Evolutionary conservation across 2,888 invertebrate genomes (phyloP), one percentile per base, ranked within the genome.

Genomic region (Byasa hedistus): DNA sequence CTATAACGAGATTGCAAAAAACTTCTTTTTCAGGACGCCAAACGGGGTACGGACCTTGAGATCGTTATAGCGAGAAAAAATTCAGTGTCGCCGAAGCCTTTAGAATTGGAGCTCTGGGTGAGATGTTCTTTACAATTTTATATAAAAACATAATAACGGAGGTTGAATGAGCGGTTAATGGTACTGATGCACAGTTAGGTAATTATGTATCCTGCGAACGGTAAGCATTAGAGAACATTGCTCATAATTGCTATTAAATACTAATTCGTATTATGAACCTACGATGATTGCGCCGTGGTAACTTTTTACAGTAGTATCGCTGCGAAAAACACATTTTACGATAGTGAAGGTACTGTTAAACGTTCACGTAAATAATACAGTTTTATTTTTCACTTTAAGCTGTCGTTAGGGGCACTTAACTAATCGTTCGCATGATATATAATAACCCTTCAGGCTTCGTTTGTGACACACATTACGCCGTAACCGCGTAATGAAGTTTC

Each of bases 31-130:
- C 86, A 96, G 96, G 94, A 96, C 80, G 94, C 95, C 48, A 95
- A 95, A 82, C 93, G 95, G 70, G 97, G 97, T 66, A 95, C 95
- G 10, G 96, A 96, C 86, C 87, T 97, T 75, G 97, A 96, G 83
- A 96, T 96, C 79, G 94, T 97, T 68, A 94, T 96, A 71, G 96
- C 96, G 10, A 93, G 95, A 77, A 96, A 96, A 78, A 96, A 96
- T 87, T 95, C 95, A 56, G 91, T 95, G 78, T 94, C 94, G 73
- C 94, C 95, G 69, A 96, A 96, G 81, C 95, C 96, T 66, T 94
- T 96, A 75, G 94, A 95, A 84, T 92, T 97, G 79, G 97, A 97
- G 87, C 89, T 97, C 76, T 96, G 96, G 95, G 96, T 95, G 86
- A 86, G 92, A 86, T 69, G 76, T 76, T 74, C 72, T 76, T 79